These are phyloP conservation scores for Itoplectis maculator DNA, from an alignment of 2,888 invertebrate genomes.

Conservation along the genomic window DNA sequence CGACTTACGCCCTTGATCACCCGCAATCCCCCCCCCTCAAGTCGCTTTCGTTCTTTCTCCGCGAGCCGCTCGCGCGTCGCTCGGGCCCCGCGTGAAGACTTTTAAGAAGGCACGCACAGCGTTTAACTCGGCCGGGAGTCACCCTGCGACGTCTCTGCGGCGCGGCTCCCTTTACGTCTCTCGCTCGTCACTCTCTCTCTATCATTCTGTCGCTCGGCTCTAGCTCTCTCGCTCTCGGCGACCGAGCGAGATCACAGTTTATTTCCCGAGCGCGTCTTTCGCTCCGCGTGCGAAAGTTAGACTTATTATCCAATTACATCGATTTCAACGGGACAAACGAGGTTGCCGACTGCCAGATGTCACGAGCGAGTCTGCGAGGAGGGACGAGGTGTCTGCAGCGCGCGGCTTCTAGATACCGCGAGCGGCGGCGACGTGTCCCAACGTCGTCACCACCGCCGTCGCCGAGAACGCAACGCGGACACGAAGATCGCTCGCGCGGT, in stretches of 20 bases:
- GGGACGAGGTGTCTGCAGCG: conserved; percentile 59
- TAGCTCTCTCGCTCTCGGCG: conserved; percentile 30
- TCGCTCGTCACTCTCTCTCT: too few relatives aligned
- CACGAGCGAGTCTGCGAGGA: conserved; percentile 74
- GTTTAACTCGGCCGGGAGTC: conserved; percentile 35
- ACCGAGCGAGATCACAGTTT: conserved; percentile 8
- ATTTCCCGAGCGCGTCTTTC: conserved; percentile 39
- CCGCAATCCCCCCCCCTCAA: conserved; percentile 22
- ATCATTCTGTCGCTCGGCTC: too few relatives aligned
- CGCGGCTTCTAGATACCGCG: conserved; percentile 58
- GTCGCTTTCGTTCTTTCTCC: conserved; percentile 20
- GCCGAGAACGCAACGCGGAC: conserved; percentile 59
- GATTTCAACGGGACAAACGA: conserved; percentile 82
- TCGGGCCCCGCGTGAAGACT: conserved; percentile 10
- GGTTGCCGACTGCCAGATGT: conserved; percentile 82
- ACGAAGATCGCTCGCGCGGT: conserved; percentile 71
- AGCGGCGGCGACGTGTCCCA: conserved; percentile 30
- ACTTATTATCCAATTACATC: conserved; percentile 81
- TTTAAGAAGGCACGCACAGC: conserved; percentile 47
- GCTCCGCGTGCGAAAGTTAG: conserved; percentile 74
- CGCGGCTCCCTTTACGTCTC: too few relatives aligned
- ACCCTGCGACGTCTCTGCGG: conserved; percentile 22
- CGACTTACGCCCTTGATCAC: conserved; percentile 53
- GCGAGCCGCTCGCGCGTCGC: conserved; percentile 12
- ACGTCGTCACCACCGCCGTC: conserved; percentile 64